phyloP scores from a whole-genome alignment of 2,888 invertebrate species.

The Allolobophora icterica region DNA sequence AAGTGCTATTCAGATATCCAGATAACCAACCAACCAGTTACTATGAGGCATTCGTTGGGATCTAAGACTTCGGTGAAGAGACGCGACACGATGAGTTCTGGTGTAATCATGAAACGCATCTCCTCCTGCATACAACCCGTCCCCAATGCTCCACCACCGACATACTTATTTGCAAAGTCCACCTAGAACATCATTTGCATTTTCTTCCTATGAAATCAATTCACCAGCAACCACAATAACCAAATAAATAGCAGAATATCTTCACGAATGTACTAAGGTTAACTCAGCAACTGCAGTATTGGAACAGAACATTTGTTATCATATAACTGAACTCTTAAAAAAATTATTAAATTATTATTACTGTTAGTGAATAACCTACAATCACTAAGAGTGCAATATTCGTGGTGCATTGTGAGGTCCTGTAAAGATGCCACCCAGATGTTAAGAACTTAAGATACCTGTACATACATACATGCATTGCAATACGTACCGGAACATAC shows the following conservation, averaged over 20 bases:
- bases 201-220: background rate
- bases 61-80: conserved; percentile 81
- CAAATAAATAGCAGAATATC: too few species aligned
- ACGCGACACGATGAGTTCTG: conserved; percentile 85
- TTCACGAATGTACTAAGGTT: too few species aligned
- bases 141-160: conserved; percentile 90
- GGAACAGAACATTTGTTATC: too few species aligned
- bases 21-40: conserved; percentile 71
- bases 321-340: too few species aligned
- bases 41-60: conserved; percentile 81
- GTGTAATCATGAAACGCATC: conserved; percentile 92
- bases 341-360: too few species aligned
- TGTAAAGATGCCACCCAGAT: background rate
- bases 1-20: background rate
- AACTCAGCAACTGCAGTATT: too few species aligned
- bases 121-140: conserved; percentile 95
- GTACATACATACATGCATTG: too few species aligned
- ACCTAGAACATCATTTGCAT: conserved; percentile 73
- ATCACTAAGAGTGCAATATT: background rate
- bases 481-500: too few species aligned
- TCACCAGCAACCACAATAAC: too few species aligned
- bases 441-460: too few species aligned
- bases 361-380: too few species aligned
- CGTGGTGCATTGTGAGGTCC: background rate
- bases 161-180: conserved; percentile 91